These are phyloP conservation scores for Scaptodrosophila latifasciaeformis DNA, from an alignment of 2,888 invertebrate species.

Conservation along the genomic window DNA sequence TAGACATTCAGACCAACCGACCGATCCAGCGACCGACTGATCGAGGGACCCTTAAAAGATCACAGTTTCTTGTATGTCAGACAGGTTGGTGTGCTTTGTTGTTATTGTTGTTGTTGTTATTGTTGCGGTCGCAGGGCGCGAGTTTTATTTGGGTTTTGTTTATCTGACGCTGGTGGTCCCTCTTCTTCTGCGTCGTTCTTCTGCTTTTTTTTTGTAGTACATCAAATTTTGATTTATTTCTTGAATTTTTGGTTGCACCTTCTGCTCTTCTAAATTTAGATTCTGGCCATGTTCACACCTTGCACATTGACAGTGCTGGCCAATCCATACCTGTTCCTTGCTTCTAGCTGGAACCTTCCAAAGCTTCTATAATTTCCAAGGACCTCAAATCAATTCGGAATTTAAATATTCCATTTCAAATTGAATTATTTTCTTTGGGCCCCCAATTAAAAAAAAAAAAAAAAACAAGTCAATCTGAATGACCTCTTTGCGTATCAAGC, in stretches of 20 bases:
- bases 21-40: too few relatives aligned
- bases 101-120: conserved; percentile 2
- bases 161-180: conserved; percentile 59
- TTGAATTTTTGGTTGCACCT: conserved; percentile 41
- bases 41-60: too few relatives aligned
- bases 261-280: conserved; percentile 49
- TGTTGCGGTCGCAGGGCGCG: conserved; percentile 22
- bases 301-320: conserved; percentile 18
- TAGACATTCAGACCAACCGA: too few relatives aligned
- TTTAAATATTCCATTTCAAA: background rate
- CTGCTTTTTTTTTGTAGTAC: background rate
- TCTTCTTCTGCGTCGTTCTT: conserved; percentile 19
- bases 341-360: too few relatives aligned
- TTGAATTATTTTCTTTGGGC: too few relatives aligned
- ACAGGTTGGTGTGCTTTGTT: conserved; percentile 6
- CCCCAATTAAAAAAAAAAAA: too few relatives aligned
- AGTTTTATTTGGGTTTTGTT: conserved; percentile 25
- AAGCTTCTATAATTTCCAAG: too few relatives aligned
- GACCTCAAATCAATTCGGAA: too few relatives aligned
- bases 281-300: conserved; percentile 57
- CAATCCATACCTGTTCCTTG: background rate
- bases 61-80: background rate
- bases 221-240: conserved; percentile 62
- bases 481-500: too few relatives aligned
- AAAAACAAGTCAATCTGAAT: too few relatives aligned